These are phyloP conservation scores for Chymomyza fuscimana DNA, from an alignment of 2,888 invertebrate genomes.

Conservation along the genomic window DNA sequence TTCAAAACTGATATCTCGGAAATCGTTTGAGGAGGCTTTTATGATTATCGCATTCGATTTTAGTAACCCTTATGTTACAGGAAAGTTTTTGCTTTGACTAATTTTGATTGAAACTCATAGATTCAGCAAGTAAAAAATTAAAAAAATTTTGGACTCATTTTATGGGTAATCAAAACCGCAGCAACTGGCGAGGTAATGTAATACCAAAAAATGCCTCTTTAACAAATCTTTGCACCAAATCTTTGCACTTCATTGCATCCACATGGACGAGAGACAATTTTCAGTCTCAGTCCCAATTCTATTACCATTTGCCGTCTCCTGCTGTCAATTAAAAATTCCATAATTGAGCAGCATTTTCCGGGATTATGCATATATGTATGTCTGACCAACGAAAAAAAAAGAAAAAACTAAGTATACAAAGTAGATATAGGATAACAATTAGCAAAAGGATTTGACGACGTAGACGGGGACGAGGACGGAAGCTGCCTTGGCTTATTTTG, in stretches of 20 bases:
- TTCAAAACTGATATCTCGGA: no score
- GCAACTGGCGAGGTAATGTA: conserved; percentile 62
- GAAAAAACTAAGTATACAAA: not conserved
- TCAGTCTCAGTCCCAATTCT: not conserved
- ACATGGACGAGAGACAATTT: conserved; percentile 43
- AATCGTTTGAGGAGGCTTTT: no score
- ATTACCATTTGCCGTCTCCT: conserved; percentile 23
- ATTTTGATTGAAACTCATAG: no score
- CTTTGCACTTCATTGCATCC: conserved; percentile 40
- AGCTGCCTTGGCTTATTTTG: conserved; percentile 41
- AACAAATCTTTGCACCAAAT: conserved; percentile 28
- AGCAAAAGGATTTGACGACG: conserved; percentile 62
- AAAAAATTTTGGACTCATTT: not conserved
- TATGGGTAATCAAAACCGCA: conserved; percentile 61
- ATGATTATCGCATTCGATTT: no score
- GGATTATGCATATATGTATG: conserved; percentile 45
- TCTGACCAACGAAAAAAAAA: conserved; percentile 1
- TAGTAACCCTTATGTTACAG: no score
- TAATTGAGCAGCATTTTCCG: conserved; percentile 62
- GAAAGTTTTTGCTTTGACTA: no score
- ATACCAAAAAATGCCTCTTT: conserved; percentile 38
- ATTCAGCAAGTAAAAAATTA: no score
- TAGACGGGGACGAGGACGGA: conserved; percentile 48
- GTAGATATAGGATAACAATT: conserved; percentile 64
- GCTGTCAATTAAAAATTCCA: conserved; percentile 63